Evolutionary conservation across 92 coral and sea anemone genomes (phyloP), one percentile per base, ranked within the genome.

Genomic region (Phenganax stokvisi): DNA sequence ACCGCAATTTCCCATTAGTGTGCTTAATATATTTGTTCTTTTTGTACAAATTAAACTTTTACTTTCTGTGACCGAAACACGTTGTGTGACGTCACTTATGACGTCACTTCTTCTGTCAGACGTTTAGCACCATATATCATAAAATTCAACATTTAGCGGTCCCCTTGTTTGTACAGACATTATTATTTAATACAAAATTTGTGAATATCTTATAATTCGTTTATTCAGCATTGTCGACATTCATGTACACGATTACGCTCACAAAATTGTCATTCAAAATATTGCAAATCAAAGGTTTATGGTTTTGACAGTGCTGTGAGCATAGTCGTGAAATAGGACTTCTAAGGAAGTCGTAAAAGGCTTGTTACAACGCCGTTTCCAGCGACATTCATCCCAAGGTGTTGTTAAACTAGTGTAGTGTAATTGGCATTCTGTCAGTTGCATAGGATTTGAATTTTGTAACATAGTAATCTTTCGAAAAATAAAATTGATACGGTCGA

Each of bases 101-200:
- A 37, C 7, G 4, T 20, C 65, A 59, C 16, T 59, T 20, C 25
- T 13, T 13, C 27, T 59, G 27, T 59, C 27, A 13, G n/a, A 59
- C 65, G 16, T 1, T 1, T 7, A 59, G 16, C 65, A 59, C 65
- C 65, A 59, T 59, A 25, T 59, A 25, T 59, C 7, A 59, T 59
- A 59, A 1, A 13, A 59, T 69, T 69, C 59, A 54, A 12, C 59
- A 73, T 73, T 53, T 13, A 20, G 54, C 44, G 28, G 3, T 28
- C 57, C 25, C 54, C 20, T 17, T 59, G 10, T 76, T 76, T 79
- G 83, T 79, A 79, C 74, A 79, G 83, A 79, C 66, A 78, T 78
- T 76, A 76, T 76, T 79, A 79, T 79, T 79, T 79, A 79, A 79
- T 31, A 52, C 62, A 31, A 79, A 77, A 63, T 79, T 68, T 79